Base-by-base conservation (phyloP, 1,140 invertebrate genomes). In the Thaumatotibia leucotreta region DNA sequence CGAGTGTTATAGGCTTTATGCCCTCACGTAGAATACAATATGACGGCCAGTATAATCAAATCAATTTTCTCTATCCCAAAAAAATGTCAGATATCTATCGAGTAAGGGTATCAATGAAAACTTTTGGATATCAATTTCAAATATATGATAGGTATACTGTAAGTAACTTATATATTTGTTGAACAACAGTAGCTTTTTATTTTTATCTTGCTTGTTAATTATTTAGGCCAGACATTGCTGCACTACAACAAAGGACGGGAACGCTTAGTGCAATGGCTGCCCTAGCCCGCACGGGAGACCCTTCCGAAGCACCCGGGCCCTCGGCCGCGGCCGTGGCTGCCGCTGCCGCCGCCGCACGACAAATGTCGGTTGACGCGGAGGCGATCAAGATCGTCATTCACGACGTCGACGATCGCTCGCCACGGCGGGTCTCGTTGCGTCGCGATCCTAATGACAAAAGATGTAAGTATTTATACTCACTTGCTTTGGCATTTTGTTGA, bases 371-470 rank as follows among this genome's bases (percentile, higher is more conserved):
- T 62, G 97, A 98, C 77, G 96, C 96, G 0, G 97, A 98, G 88
- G 96, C 96, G 54, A 98, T 98, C 72, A 95, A 97, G 76, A 98
- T 98, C 73, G 97, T 98, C 64, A 98, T 98, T 74, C 96, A 98
- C 79, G 97, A 98, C 78, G 96, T 98, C 17, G 97, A 97, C 86
- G 92, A 94, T 85, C 94, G 93, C 45, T 91, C 95, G 45, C 96
- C 96, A 72, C 92, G 94, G 69, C 93, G 95, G 74, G 94, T 97
- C 27, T 92, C 95, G 14, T 89, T 97, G 22, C 93, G 95, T 63
- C 93, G 95, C 70, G 96, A 97, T 89, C 94, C 96, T 4, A 93
- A 94, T 35, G 96, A 97, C 83, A 96, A 96, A 75, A 23, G 50
- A 54, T 54, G 22, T 54, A 49, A 68, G 23, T 29, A 58, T 52